Conservation (phyloP, 2,888 invertebrate genomes). For the Steinernema scapterisci region DNA sequence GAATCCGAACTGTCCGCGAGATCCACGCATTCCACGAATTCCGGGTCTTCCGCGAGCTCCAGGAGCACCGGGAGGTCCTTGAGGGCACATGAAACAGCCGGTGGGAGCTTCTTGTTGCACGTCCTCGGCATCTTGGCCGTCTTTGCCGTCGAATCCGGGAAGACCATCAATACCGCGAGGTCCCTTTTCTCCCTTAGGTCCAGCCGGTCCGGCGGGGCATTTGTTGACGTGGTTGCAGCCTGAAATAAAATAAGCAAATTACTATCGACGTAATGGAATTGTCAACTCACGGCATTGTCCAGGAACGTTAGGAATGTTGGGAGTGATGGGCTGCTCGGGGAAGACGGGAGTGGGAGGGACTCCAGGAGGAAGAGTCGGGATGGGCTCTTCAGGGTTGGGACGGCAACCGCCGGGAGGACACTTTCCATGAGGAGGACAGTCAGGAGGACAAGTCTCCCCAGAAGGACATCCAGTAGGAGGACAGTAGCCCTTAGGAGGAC, state of each 20-base stretch:
- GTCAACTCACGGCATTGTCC: constrained; percentile 4
- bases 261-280: too few relatives aligned
- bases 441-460: not conserved
- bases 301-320: constrained; percentile 29
- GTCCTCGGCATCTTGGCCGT: constrained; percentile 40
- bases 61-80: constrained; percentile 51
- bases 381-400: not conserved
- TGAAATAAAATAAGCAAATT: not conserved
- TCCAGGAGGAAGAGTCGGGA: constrained; percentile 25
- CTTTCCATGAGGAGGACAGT: not conserved
- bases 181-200: constrained; percentile 41
- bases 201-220: constrained; percentile 59
- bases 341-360: not conserved
- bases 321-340: not conserved
- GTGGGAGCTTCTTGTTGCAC: constrained; percentile 1
- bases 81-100: constrained; percentile 13
- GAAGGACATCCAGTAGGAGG: not conserved
- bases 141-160: constrained; percentile 53
- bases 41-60: constrained; percentile 31
- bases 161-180: constrained; percentile 53
- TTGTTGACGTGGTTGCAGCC: constrained; percentile 52
- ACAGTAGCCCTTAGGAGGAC: not conserved
- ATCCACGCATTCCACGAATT: constrained; percentile 34
- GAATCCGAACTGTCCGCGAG: constrained; percentile 3
- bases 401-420: not conserved